phyloP scores from a whole-genome alignment of 2,113 vertebrate species.

The Sitta europaea region DNA sequence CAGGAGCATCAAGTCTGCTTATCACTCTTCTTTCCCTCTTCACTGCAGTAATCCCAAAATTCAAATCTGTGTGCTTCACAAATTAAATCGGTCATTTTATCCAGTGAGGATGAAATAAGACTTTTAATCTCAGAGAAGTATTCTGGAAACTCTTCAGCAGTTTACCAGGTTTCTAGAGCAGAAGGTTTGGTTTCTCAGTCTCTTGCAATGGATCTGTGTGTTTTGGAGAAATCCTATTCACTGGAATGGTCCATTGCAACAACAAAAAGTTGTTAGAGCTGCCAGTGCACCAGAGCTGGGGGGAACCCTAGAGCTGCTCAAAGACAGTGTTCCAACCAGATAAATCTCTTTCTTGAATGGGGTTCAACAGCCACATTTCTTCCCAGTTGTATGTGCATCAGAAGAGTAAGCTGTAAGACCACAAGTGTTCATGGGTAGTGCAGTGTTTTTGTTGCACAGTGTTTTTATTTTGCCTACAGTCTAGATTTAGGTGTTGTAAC shows the following conservation, averaged over 20 bases:
- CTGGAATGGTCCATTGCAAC: not conserved
- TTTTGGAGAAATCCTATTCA: not conserved
- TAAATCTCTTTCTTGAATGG: not conserved
- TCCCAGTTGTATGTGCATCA: not conserved
- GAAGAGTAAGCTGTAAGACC: not conserved
- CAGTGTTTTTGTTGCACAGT: not conserved
- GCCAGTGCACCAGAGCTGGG: not conserved
- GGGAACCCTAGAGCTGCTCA: not conserved
- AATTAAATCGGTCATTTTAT: not conserved
- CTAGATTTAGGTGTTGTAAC: not conserved
- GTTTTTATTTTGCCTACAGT: not conserved
- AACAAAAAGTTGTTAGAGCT: not conserved
- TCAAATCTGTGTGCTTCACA: not conserved
- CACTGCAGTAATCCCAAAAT: not conserved
- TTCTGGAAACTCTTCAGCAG: not conserved
- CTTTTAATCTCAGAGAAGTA: not conserved
- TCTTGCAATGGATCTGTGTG: not conserved
- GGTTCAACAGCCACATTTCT: not conserved
- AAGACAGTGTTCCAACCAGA: not conserved
- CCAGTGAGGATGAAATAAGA: not conserved
- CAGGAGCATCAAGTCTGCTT: not conserved
- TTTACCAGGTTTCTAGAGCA: not conserved
- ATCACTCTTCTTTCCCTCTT: not conserved
- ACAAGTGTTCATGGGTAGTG: not conserved
- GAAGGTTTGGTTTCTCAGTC: not conserved